These are phyloP conservation scores for Noctua janthina DNA, from an alignment of 2,888 invertebrate species.

Conservation along the genomic window DNA sequence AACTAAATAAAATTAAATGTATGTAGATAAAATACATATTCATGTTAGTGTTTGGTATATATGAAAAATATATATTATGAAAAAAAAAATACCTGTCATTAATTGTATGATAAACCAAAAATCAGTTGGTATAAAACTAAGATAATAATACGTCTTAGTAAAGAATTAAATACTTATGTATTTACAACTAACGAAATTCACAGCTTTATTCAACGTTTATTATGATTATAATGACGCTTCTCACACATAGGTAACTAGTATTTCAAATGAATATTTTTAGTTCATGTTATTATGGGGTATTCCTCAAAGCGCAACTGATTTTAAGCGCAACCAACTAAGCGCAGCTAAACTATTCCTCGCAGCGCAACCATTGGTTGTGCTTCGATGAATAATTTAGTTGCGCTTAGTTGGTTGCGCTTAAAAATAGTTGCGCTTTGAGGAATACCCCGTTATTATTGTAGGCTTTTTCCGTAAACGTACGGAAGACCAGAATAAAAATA, in stretches of 20 bases:
- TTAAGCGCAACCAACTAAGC: too few relatives aligned
- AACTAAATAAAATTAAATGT: neutral
- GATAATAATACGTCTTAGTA: constrained; percentile 19
- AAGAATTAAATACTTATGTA: constrained; percentile 54
- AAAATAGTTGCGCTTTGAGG: too few relatives aligned
- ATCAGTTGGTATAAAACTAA: neutral
- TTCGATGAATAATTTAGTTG: too few relatives aligned
- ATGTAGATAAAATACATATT: constrained; percentile 1
- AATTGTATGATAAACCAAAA: constrained; percentile 5
- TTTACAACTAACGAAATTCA: constrained; percentile 75
- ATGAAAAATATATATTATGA: neutral
- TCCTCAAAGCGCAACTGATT: too few relatives aligned
- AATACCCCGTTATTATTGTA: neutral
- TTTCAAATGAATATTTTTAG: constrained; percentile 2
- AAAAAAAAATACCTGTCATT: neutral
- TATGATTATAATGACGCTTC: constrained; percentile 36
- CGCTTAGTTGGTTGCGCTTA: too few relatives aligned
- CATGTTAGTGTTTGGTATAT: neutral
- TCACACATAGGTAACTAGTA: constrained; percentile 23
- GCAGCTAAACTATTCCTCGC: too few relatives aligned
- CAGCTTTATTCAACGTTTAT: constrained; percentile 68
- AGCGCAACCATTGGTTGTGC: too few relatives aligned
- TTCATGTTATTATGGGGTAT: too few relatives aligned
- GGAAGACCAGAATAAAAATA: neutral
- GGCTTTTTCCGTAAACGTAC: neutral